A percentile compares a stretch with the other conserved stretches of the same genome.
Evolutionary conservation across 2,113 vertebrate genomes (phyloP).

Genomic region (Thunnus thynnus): DNA sequence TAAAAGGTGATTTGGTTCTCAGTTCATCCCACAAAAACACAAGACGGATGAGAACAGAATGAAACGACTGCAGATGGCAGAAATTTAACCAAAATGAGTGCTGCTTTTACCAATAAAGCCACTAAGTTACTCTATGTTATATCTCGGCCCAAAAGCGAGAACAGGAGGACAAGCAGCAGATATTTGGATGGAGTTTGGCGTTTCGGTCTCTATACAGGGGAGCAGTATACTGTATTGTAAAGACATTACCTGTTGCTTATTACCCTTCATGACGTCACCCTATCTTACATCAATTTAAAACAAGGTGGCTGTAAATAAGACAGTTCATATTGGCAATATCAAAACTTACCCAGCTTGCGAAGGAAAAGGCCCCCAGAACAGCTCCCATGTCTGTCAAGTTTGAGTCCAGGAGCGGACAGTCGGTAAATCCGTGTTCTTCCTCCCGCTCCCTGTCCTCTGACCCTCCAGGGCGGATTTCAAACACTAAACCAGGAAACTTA

Average conservation of each 20-base stretch:
- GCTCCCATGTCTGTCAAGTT: constrained; percentile 73
- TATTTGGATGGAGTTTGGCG: background rate
- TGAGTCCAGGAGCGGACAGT: background rate
- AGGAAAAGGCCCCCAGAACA: constrained; percentile 66
- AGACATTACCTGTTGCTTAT: constrained; percentile 21
- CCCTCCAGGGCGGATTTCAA: constrained; percentile 21
- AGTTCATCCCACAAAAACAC: too few relatives aligned
- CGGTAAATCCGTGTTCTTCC: background rate
- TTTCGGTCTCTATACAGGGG: too few relatives aligned
- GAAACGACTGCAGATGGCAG: too few relatives aligned
- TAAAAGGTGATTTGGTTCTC: background rate
- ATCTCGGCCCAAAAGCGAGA: too few relatives aligned
- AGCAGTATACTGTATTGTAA: too few relatives aligned
- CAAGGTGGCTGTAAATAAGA: background rate
- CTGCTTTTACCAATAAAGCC: too few relatives aligned
- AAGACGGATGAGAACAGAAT: too few relatives aligned
- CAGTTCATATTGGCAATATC: too few relatives aligned
- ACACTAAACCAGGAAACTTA: background rate
- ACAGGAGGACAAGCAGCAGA: background rate
- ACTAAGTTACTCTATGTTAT: too few relatives aligned
- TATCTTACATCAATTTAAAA: background rate
- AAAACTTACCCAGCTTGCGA: constrained; percentile 72
- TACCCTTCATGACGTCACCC: background rate
- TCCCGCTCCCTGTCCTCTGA: background rate
- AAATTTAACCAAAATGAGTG: too few relatives aligned